These are phyloP conservation scores for Semotilus atromaculatus DNA, from an alignment of 2,797 vertebrate species.

Conservation along the genomic window DNA sequence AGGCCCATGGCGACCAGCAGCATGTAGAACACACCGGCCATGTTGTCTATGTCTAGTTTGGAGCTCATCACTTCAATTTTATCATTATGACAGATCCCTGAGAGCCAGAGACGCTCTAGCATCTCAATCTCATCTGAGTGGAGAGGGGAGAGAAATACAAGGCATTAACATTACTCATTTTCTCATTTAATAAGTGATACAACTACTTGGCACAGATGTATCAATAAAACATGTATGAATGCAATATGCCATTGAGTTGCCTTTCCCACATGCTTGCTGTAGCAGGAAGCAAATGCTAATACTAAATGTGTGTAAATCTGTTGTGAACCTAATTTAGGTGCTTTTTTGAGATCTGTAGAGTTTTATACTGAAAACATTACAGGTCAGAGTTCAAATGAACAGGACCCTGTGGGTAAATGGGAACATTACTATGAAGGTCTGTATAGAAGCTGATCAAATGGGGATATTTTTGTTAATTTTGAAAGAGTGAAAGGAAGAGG, in stretches of 20 bases:
- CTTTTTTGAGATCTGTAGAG: conserved; percentile 12
- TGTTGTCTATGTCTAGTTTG: conserved; percentile 87
- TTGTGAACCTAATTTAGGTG: conserved; percentile 8
- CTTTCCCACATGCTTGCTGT: conserved; percentile 14
- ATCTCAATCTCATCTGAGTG: conserved; percentile 88
- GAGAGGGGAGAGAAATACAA: background rate
- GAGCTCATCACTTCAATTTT: conserved; percentile 92
- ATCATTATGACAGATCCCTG: conserved; percentile 90
- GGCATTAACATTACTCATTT: background rate
- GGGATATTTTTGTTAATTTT: conserved; percentile 10
- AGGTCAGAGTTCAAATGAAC: conserved; percentile 5
- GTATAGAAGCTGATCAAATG: conserved; percentile 50
- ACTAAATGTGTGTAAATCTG: conserved; percentile 3
- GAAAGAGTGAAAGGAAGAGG: conserved; percentile 44
- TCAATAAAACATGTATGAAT: conserved; percentile 38
- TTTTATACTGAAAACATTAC: background rate
- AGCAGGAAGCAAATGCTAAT: conserved; percentile 3
- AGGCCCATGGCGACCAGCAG: conserved; percentile 84
- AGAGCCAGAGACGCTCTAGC: conserved; percentile 90
- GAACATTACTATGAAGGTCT: conserved; percentile 24
- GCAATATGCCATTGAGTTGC: conserved; percentile 15
- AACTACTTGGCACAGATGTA: conserved; percentile 18
- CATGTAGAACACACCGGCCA: conserved; percentile 87
- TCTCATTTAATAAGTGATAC: background rate
- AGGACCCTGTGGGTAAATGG: background rate